Percentiles rank a stretch among this genome's conserved stretches.
Conservation (phyloP, 2,113 vertebrate genomes). For the Poeciliopsis prolifica region DNA sequence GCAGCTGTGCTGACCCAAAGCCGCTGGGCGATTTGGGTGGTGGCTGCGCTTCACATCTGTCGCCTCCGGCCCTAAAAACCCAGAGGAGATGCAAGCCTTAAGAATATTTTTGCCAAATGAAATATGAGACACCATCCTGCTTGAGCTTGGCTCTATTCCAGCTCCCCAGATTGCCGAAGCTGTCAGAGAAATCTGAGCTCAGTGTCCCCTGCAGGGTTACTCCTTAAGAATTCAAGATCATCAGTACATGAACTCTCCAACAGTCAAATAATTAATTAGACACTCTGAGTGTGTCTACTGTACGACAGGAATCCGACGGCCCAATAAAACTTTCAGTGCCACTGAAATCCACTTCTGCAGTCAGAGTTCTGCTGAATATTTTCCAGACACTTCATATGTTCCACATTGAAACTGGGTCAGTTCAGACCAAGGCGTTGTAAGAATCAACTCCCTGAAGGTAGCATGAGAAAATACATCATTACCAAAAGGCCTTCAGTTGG, state of each 20-base stretch:
- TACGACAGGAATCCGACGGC: background rate
- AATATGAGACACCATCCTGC: background rate
- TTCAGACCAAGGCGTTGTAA: background rate
- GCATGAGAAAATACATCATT: background rate
- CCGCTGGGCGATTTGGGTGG: constrained; percentile 18
- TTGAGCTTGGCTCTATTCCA: background rate
- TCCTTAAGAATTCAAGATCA: constrained; percentile 34
- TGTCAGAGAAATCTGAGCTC: constrained; percentile 25
- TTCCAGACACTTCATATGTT: background rate
- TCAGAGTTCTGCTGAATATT: background rate
- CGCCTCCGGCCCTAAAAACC: constrained; percentile 38
- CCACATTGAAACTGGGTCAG: background rate
- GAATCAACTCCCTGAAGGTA: background rate
- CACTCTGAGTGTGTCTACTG: background rate
- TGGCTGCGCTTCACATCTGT: constrained; percentile 47
- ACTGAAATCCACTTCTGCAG: background rate
- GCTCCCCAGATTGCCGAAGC: background rate
- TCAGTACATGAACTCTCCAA: constrained; percentile 5
- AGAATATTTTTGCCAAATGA: constrained; percentile 22
- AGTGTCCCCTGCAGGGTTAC: constrained; percentile 32
- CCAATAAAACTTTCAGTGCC: constrained; percentile 1
- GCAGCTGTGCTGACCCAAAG: constrained; percentile 48
- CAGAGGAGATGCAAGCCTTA: constrained; percentile 28
- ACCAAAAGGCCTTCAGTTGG: background rate
- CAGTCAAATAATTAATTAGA: constrained; percentile 24